Evolutionary conservation across 2,888 invertebrate species (phyloP), one percentile per base, ranked within the genome.

Genomic region (Drosophila longiperda): DNA sequence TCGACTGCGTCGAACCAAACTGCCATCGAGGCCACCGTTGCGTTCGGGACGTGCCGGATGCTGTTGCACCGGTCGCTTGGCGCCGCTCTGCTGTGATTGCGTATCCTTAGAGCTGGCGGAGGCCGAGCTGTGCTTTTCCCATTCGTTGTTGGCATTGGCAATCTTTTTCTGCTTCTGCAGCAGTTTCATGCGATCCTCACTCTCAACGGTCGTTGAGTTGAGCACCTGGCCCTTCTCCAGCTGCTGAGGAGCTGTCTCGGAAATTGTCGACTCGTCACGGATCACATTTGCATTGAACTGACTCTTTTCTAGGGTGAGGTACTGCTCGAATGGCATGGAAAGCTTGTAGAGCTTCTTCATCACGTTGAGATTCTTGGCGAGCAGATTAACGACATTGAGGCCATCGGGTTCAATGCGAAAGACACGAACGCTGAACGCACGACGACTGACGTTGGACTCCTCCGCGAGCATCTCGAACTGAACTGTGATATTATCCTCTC

Each of bases 401-500:
- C 92, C 92, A 59, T 92, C 92, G 1, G 95, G 95, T 33, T 90
- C 93, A 23, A 92, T 89, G 55, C 93, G 91, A 69, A 92, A 93
- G n/a, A 93, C 91, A 66, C 93, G 92, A 9, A 92, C 92, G 12
- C 87, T 91, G 54, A 93, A 93, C n/a, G 92, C 83, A 17, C 93
- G 90, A 66, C 93, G 91, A 23, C 91, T 87, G 15, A 87, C 71
- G 66, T 92, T 91, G 0, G 92, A 91, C 33, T 96, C 96, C 50
- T 96, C 93, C 2, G 96, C 95, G 36, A 96, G 91, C 93, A 95
- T 95, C 93, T 96, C 96, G 73, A 97, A 94, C 82, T 95, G 93
- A 57, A 90, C 92, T 5, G 91, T 91, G 5, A 92, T 91, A 49
- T 90, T 78, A 33, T 92, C 92, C 50, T 90, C 83, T 12, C 87